Evolutionary conservation across 2,888 invertebrate species (phyloP), one percentile per base, ranked within the genome.

Genomic region (Eupeodes latifasciatus): DNA sequence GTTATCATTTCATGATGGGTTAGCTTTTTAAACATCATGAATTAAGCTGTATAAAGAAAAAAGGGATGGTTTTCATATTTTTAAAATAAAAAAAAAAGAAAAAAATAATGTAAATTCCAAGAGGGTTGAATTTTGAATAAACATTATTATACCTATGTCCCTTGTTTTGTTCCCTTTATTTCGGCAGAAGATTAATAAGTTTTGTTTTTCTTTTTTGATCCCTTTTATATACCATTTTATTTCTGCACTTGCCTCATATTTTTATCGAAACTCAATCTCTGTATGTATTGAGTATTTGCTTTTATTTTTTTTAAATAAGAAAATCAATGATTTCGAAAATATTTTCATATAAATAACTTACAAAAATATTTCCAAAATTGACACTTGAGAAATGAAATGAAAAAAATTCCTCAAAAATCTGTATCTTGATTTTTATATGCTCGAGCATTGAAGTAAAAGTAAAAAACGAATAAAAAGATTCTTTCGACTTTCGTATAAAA

Each of bases 381-480:
- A 67, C 67, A 67, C 67, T 67, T 67, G 51, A 51, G 34, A 67
- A 10, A 67, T 67, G 51, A 34, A 34, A 51, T 34, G 34, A 67
- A 67, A 67, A 51, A 67, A 67, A 51, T 51, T 36, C 16, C 10
- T 51, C 11, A 55, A 71, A 71, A 71, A 71, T 71, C n/a, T 19
- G 53, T 40, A 55, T 51, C 36, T 36, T 27, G 27, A 27, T 27
- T 27, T 27, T 3, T 27, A 27, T 27, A 4, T 3, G 34, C 1
- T 11, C 19, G 14, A 34, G 51, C 12, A 55, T 19, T 3, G 19
- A 55, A 57, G 1, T 44, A 10, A 14, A 9, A 19, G 4, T 12
- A n/a, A 67, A 10, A 72, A 47, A 55, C 36, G 19, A 55, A 59
- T 2, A 69, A n/a, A 34, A 27, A 27, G 27, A 27, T 27, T 27